Percentiles rank a stretch among this genome's conserved stretches.
Evolutionary conservation across 2,888 invertebrate genomes (phyloP).

Genomic region (Cataglyphis altisquamis): DNA sequence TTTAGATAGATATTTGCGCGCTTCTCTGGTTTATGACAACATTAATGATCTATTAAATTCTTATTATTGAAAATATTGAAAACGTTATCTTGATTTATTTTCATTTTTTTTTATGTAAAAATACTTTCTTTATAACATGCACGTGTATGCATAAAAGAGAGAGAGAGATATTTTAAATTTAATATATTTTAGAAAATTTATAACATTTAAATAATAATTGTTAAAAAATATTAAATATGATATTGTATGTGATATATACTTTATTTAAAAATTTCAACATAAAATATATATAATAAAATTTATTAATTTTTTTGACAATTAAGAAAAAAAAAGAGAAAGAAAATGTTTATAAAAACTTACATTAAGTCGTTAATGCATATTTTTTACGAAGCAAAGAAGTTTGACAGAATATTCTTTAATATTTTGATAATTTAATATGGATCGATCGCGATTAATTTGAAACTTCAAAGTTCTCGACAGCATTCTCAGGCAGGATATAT

Average conservation of each 20-base stretch:
- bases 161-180: not conserved
- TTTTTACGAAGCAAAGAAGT: not conserved
- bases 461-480: conserved; percentile 30
- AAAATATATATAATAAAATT: not conserved
- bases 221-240: not conserved
- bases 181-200: not conserved
- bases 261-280: not conserved
- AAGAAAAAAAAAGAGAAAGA: not conserved
- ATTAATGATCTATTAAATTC: not conserved
- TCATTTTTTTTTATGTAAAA: not conserved
- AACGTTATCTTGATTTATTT: not conserved
- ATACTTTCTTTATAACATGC: not conserved
- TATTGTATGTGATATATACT: not conserved
- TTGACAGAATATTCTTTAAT: not conserved
- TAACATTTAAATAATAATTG: not conserved
- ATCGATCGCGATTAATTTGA: conserved; percentile 13
- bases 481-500: conserved; percentile 37
- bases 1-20: conserved; percentile 9
- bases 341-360: not conserved
- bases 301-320: not conserved
- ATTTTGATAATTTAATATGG: not conserved
- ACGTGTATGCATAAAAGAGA: no score
- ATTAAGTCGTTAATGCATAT: not conserved
- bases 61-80: not conserved
- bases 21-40: conserved; percentile 6